Evolutionary conservation across 2,797 vertebrate genomes (phyloP).

Genomic region (Clarias laeviceps): DNA sequence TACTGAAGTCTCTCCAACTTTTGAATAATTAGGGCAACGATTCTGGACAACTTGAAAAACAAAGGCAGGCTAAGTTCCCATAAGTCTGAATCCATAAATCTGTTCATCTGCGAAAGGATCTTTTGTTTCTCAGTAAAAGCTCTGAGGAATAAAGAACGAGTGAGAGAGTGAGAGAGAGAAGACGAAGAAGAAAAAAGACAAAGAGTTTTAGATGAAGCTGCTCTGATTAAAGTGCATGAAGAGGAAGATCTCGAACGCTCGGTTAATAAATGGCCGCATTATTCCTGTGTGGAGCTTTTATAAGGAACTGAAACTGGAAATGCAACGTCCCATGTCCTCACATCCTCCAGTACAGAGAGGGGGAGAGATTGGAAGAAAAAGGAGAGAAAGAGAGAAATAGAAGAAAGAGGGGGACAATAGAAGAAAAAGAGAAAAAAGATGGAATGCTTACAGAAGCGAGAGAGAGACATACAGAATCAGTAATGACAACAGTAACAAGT

Average conservation of each 20-base stretch:
- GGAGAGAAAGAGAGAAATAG: neutral
- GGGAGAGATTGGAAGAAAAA: neutral
- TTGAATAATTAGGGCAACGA: constrained; percentile 6
- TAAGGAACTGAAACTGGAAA: constrained; percentile 44
- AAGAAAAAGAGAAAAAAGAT: neutral
- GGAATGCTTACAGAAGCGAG: neutral
- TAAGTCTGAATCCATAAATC: constrained; percentile 47
- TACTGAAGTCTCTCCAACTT: constrained; percentile 2
- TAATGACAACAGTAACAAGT: too few species aligned
- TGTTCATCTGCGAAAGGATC: constrained; percentile 45
- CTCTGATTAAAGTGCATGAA: constrained; percentile 50
- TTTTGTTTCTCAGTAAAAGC: constrained; percentile 39
- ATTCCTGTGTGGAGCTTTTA: constrained; percentile 47
- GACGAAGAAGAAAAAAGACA: constrained; percentile 20
- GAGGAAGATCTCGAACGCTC: constrained; percentile 45
- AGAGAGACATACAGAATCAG: neutral
- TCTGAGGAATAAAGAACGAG: constrained; percentile 42
- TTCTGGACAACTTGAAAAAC: constrained; percentile 4
- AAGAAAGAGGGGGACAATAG: neutral
- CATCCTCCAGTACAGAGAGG: constrained; percentile 39
- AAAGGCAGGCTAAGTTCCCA: constrained; percentile 18
- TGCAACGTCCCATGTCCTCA: constrained; percentile 46
- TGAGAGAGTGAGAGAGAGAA: neutral
- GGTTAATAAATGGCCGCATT: constrained; percentile 49
- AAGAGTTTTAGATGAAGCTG: constrained; percentile 46